Base-by-base conservation (phyloP, 2,113 vertebrate genomes). In the Erythrolamprus reginae region DNA sequence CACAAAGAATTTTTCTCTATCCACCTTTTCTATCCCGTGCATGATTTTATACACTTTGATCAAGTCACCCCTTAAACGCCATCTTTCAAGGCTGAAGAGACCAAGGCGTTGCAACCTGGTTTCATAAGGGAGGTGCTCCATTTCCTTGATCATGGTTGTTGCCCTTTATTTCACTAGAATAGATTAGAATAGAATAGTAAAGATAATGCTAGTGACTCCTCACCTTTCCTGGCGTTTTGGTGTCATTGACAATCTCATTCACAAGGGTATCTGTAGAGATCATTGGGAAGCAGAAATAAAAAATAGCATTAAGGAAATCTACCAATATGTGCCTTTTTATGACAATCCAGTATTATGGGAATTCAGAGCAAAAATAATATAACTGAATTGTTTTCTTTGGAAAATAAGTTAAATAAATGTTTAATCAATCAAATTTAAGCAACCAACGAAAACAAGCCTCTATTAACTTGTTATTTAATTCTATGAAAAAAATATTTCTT, bases 201-300 rank as follows among this genome's bases (percentile, higher is more conserved):
- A 38, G 1, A 10, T 10, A 56, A 90, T 55, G 77, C 82, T 0
- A 82, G 28, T 1, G 45, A n/a, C n/a, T 84, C 3, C 93, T 96
- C 92, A 98, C 97, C 96, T 96, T 96, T 89, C 95, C 91, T 26
- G 95, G 92, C 13, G 90, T 93, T 92, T 93, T 96, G 1, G 95
- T 97, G 77, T 94, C 96, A 0, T 96, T 96, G 5, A 94, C 91
- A 28, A 94, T 95, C 52, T 97, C 95, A 0, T 96, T 97, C 19
- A 96, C 93, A 48, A 97, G 1, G 0, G 92, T 96, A 48, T 95
- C 94, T 0, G 94, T 96, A 38, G 95, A 92, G 26, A 91, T 82
- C 3, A 89, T 65, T 61, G 65, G 38, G 5, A 77, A 93, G 89
- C 0, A 95, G 88, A 82, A 89, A n/a, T 0, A 90, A 4, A n/a